Evolutionary conservation across 2,888 invertebrate species (phyloP).

Genomic region (Spodoptera picta): DNA sequence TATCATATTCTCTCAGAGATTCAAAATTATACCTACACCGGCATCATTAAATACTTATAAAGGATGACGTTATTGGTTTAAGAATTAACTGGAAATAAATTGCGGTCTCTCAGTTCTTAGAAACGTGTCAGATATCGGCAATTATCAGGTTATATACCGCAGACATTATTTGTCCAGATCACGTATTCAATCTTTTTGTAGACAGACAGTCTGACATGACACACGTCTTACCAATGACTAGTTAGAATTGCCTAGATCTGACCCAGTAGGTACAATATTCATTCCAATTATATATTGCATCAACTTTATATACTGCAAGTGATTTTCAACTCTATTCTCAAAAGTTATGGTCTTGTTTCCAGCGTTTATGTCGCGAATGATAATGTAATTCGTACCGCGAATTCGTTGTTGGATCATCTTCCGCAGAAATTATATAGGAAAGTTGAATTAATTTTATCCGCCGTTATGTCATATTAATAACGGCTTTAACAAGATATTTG

Average conservation of each 20-base stretch:
- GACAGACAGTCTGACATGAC: constrained; percentile 45
- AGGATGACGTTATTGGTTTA: too few relatives aligned
- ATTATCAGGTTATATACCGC: constrained; percentile 3
- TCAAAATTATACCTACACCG: too few relatives aligned
- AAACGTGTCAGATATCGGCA: not conserved
- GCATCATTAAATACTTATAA: too few relatives aligned
- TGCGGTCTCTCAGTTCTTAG: not conserved
- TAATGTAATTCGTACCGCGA: constrained; percentile 42
- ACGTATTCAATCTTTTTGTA: constrained; percentile 18
- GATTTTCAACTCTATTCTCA: constrained; percentile 7
- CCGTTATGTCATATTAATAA: constrained; percentile 12
- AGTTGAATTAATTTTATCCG: constrained; percentile 31
- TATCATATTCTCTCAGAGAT: too few relatives aligned
- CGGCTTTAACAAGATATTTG: constrained; percentile 9
- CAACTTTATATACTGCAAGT: constrained; percentile 18
- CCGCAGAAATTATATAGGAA: constrained; percentile 28
- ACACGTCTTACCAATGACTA: constrained; percentile 26
- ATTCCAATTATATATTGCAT: constrained; percentile 42
- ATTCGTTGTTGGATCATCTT: constrained; percentile 43
- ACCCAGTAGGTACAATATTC: constrained; percentile 5
- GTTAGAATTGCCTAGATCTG: constrained; percentile 13
- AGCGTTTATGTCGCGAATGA: not conserved
- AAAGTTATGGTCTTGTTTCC: not conserved
- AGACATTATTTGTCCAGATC: constrained; percentile 14
- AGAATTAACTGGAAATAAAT: too few relatives aligned